Base-by-base conservation (phyloP, 2,113 vertebrate species). In the Propithecus coquereli region DNA sequence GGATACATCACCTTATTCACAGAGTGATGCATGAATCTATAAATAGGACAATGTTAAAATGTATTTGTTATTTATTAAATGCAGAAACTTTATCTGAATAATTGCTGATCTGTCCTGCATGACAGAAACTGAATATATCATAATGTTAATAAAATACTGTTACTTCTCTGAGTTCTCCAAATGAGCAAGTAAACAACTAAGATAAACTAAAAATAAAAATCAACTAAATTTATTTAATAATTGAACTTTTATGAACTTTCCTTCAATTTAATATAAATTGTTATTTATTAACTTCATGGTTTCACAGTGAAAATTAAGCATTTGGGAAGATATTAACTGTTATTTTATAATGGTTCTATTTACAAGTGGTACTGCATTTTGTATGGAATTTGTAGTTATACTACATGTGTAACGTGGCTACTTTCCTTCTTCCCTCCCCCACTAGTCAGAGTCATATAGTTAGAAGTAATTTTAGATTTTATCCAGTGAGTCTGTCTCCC, bases 391-490 rank as follows among this genome's bases (percentile, higher is more conserved):
- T 86, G 9, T 92, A 86, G 68, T 90, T 74, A 65, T 32, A 37
- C 13, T 85, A 45, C 1, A 3, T 14, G 11, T 61, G 13, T 16
- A 32, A 82, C 8, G 37, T 81, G 23, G 32, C 9, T 87, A 2
- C 32, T 87, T 70, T 52, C 57, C 32, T 50, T 40, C 8, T 70
- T 6, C 27, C 1, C 4, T 11, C 9, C 79, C 34, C 5, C 3
- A 5, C 4, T 59, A 59, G 32, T 86, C 32, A 85, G 50, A 96
- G 43, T 50, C 6, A 23, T 47, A 17, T 7, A 77, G 25, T n/a
- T 85, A 91, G 59, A 93, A 89, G 23, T 17, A 91, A 34, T 70
- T 65, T 88, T 85, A 85, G 57, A 85, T 85, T 96, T 71, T 9
- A 43, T 65, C 14, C 20, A 14, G 23, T 27, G 23, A 85, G 8